Evolutionary conservation across 2,888 invertebrate species (phyloP), one percentile per base, ranked within the genome.

Genomic region (Phaonia tiefii): DNA sequence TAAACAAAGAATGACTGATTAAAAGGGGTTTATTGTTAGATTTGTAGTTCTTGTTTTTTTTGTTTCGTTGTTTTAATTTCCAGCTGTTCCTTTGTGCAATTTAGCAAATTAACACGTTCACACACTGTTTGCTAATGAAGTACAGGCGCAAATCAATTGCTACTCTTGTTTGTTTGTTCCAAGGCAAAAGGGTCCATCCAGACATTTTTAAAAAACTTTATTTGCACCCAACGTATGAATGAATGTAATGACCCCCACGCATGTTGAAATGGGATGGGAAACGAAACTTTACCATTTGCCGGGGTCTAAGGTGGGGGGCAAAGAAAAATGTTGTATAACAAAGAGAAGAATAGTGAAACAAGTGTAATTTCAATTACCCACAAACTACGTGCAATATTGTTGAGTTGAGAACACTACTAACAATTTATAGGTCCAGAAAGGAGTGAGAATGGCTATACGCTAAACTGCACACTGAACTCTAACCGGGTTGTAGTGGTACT

Each of bases 41-140:
- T 31, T 31, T 31, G 3, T 31, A 31, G 31, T 31, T 5, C 31
- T 31, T 31, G 31, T 8, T 31, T 31, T 31, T 31, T 31, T 3
- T 31, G 31, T 31, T n/a, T n/a, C n/a, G 51, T 22, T 22, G 49
- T 17, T 20, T n/a, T n/a, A n/a, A 26, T 22, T 20, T n/a, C 20
- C 13, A 8, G 31, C 31, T 31, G 31, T 31, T 31, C 8, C 42
- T 71, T 25, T 72, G 26, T 56, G 31, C 22, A 66, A 60, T 71
- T 77, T 75, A 58, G 44, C 66, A 71, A 81, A 78, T 78, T 77
- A 81, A 81, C 80, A 81, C 80, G 74, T 72, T 81, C 71, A 63
- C 71, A 78, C 71, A 22, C 63, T 63, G 63, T 42, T 63, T 37
- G 63, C 63, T 42, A 63, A 63, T 63, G 63, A 63, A 63, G 63